Evolutionary conservation across 1,140 invertebrate genomes (phyloP).

Genomic region (Holcopasites calliopsidis): DNA sequence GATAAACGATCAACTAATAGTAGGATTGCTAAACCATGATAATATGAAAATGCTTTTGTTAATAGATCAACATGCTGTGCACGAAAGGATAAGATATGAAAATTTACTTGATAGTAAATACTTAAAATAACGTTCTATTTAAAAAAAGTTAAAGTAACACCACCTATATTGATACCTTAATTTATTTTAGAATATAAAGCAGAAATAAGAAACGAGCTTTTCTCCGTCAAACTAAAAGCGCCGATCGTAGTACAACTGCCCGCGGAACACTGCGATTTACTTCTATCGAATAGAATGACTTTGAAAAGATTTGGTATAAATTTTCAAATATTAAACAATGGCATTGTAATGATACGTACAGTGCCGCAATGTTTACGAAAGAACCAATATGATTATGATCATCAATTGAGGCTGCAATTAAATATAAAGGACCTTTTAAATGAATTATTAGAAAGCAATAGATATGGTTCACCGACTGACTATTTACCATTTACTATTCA

Average conservation of each 20-base stretch:
- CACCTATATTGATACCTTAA: neutral
- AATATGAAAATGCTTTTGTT: conserved; percentile 69
- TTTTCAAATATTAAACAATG: conserved; percentile 52
- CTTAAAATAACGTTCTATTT: neutral
- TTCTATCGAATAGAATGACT: conserved; percentile 56
- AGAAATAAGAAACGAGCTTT: conserved; percentile 59
- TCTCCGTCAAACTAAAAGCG: conserved; percentile 60
- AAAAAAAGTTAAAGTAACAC: neutral
- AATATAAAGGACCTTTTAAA: conserved; percentile 63
- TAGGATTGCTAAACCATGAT: conserved; percentile 63
- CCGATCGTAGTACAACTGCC: conserved; percentile 68
- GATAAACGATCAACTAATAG: conserved; percentile 76
- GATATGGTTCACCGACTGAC: conserved; percentile 33
- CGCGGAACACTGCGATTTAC: conserved; percentile 39
- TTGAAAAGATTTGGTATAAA: conserved; percentile 69
- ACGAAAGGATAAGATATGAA: conserved; percentile 78
- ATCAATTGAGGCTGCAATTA: conserved; percentile 58
- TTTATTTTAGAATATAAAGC: conserved; percentile 71
- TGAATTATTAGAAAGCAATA: conserved; percentile 67
- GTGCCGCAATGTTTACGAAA: conserved; percentile 73
- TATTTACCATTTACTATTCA: conserved; percentile 73
- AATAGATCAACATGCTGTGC: conserved; percentile 77
- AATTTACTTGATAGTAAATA: conserved; percentile 69
- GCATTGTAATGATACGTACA: conserved; percentile 59
- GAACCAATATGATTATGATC: conserved; percentile 54